phyloP scores from a whole-genome alignment of 2,888 invertebrate genomes.

The Coelogynopora nodosa region DNA sequence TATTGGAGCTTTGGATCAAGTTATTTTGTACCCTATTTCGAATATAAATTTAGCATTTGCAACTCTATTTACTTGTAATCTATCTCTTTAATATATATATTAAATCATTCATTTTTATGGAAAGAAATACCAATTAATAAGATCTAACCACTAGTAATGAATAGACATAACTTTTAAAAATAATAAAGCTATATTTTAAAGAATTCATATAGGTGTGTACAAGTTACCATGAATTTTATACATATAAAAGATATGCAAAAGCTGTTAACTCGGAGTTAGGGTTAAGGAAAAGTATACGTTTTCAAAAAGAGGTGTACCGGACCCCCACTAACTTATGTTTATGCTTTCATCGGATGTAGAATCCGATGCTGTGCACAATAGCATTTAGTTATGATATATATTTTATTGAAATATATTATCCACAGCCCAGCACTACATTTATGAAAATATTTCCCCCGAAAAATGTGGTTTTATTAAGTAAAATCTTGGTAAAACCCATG shows the following conservation, averaged over 20 bases:
- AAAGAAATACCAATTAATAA: neutral
- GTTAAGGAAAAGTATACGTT: neutral
- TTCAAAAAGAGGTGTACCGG: neutral
- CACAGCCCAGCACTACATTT: neutral
- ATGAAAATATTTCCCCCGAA: neutral
- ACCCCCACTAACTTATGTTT: neutral
- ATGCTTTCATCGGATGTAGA: neutral
- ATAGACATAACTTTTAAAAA: neutral
- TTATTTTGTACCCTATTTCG: neutral
- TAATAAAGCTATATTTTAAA: neutral
- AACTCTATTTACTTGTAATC: neutral
- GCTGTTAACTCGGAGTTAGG: neutral
- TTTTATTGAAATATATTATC: neutral
- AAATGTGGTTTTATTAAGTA: too few relatives aligned
- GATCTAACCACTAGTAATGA: too few relatives aligned
- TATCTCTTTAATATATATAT: neutral
- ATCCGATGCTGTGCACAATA: neutral
- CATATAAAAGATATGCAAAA: neutral
- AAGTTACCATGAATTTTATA: neutral
- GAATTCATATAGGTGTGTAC: neutral
- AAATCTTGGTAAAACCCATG: too few relatives aligned
- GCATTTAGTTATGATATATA: too few relatives aligned
- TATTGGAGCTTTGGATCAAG: neutral
- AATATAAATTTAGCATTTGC: neutral
- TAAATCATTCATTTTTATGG: neutral